A percentile compares a stretch with the other conserved stretches of the same genome.
Evolutionary conservation across 2,888 invertebrate genomes (phyloP).

Genomic region (Biston stratarius): DNA sequence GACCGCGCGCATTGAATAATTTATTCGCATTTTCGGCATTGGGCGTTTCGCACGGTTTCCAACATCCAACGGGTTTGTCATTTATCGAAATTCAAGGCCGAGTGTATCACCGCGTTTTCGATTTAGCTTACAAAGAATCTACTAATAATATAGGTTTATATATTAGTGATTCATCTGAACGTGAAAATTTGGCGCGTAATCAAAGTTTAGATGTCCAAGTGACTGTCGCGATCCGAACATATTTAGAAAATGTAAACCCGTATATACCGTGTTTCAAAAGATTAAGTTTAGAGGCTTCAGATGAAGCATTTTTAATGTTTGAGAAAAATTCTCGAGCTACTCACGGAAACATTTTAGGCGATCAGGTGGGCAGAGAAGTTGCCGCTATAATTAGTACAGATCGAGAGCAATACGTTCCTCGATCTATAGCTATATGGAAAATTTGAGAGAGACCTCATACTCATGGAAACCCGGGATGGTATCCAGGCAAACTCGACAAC

Average conservation of each 20-base stretch:
- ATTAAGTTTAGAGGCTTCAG: background rate
- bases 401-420: no score
- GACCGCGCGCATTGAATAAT: conserved; percentile 1
- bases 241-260: background rate
- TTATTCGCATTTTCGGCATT: conserved; percentile 10
- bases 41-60: conserved; percentile 7
- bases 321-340: no score
- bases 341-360: no score
- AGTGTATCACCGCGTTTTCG: conserved; percentile 13
- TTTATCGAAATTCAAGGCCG: no score
- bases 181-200: background rate
- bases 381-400: no score
- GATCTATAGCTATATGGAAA: no score
- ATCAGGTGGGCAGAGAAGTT: no score
- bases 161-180: background rate
- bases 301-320: no score
- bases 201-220: background rate
- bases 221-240: background rate
- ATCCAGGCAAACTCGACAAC: no score
- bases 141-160: background rate
- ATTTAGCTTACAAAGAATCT: background rate
- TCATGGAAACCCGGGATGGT: no score
- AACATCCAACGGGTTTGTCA: background rate
- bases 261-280: no score
- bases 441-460: no score